Evolutionary conservation across 2,888 invertebrate species (phyloP).

Genomic region (Agriopis aurantiaria): DNA sequence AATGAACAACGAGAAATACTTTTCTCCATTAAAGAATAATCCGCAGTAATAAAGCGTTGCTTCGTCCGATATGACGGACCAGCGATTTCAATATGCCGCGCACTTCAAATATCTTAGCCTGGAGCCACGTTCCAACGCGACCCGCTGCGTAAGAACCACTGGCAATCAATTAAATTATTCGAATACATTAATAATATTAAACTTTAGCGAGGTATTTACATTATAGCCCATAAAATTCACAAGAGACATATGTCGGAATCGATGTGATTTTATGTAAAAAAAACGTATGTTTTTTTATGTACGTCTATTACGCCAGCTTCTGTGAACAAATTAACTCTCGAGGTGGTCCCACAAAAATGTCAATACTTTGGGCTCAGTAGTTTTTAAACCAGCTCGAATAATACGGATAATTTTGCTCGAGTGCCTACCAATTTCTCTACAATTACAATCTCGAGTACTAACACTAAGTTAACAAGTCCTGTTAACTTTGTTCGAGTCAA

Average conservation of each 20-base stretch:
- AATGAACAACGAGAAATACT: slow-evolving; percentile 28
- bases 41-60: slow-evolving; percentile 68
- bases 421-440: too few relatives aligned
- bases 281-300: too few relatives aligned
- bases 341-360: too few relatives aligned
- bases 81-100: slow-evolving; percentile 81
- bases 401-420: too few relatives aligned
- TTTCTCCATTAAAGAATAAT: slow-evolving; percentile 51
- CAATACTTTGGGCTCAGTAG: too few relatives aligned
- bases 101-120: slow-evolving; percentile 75
- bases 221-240: not conserved
- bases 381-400: too few relatives aligned
- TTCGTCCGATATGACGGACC: slow-evolving; percentile 73
- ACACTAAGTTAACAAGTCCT: too few relatives aligned
- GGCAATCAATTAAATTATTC: slow-evolving; percentile 74
- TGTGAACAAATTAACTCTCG: too few relatives aligned
- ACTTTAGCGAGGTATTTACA: not conserved
- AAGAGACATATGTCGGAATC: not conserved
- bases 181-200: slow-evolving; percentile 68
- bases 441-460: too few relatives aligned
- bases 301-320: too few relatives aligned
- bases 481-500: too few relatives aligned
- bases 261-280: too few relatives aligned
- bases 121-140: slow-evolving; percentile 63
- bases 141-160: slow-evolving; percentile 55